phyloP scores from a whole-genome alignment of 1,140 invertebrate genomes.

The Contarinia nasturtii region DNA sequence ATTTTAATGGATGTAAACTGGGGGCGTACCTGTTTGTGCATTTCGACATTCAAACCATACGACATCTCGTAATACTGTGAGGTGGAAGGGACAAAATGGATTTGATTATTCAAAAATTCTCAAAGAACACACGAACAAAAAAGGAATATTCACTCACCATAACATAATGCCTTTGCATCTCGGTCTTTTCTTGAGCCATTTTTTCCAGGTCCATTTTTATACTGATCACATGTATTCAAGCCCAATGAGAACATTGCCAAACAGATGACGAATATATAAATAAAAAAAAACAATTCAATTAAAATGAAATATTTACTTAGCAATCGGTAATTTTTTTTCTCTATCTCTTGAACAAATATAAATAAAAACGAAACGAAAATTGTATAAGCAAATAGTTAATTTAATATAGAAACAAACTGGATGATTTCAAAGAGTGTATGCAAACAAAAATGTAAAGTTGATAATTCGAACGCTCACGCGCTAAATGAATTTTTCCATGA shows the following conservation, averaged over 20 bases:
- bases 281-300: slow-evolving; percentile 24
- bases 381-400: no score
- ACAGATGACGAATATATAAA: neutral
- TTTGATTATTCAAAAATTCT: neutral
- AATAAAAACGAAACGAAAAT: neutral
- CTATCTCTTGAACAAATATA: neutral
- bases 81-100: slow-evolving; percentile 37
- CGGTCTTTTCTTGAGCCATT: slow-evolving; percentile 87
- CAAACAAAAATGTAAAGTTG: neutral
- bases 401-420: no score
- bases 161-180: slow-evolving; percentile 94
- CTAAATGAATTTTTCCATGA: neutral
- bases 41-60: slow-evolving; percentile 91
- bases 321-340: neutral
- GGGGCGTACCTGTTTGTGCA: slow-evolving; percentile 97
- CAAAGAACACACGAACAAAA: slow-evolving; percentile 3
- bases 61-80: slow-evolving; percentile 98
- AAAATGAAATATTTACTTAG: slow-evolving; percentile 2
- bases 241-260: no score
- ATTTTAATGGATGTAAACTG: no score
- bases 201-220: slow-evolving; percentile 79
- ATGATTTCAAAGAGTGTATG: neutral
- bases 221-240: slow-evolving; percentile 23
- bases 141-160: slow-evolving; percentile 73
- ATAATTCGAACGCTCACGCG: neutral